These are phyloP conservation scores for Luidia sarsii DNA, from an alignment of 53 echinoderm and acorn worm genomes.

Conservation along the genomic window DNA sequence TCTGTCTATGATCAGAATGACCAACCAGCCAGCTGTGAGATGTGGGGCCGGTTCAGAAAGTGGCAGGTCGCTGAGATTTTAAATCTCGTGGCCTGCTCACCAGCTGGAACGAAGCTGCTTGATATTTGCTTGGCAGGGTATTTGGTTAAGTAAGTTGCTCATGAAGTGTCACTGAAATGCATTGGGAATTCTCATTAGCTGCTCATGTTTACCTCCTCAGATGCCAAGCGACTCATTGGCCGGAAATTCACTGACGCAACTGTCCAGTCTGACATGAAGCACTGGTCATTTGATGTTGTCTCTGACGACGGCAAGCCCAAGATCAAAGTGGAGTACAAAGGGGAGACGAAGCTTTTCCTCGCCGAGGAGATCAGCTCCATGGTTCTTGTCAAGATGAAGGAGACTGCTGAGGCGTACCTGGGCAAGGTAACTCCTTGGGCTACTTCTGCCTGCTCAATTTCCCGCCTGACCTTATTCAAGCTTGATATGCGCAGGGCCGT, in stretches of 20 bases:
- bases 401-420: conserved; percentile 91
- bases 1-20: neutral
- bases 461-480: neutral
- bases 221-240: conserved; percentile 93
- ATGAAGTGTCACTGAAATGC: too few relatives aligned
- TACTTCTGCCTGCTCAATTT: neutral
- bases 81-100: neutral
- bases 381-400: conserved; percentile 91
- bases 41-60: neutral
- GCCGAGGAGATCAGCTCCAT: conserved; percentile 95
- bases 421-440: conserved; percentile 61
- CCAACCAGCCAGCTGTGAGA: neutral
- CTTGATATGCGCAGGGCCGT: neutral
- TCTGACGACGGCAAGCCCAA: conserved; percentile 68
- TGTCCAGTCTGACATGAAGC: conserved; percentile 84
- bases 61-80: neutral
- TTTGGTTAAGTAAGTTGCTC: too few relatives aligned
- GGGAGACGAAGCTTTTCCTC: conserved; percentile 74
- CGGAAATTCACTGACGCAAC: conserved; percentile 61
- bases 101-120: too few relatives aligned
- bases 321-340: conserved; percentile 82
- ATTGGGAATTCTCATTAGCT: too few relatives aligned
- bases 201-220: too few relatives aligned
- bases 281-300: conserved; percentile 80
- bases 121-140: too few relatives aligned